Evolutionary conservation across 2,888 invertebrate species (phyloP), one percentile per base, ranked within the genome.

Genomic region (Athalia rosae): DNA sequence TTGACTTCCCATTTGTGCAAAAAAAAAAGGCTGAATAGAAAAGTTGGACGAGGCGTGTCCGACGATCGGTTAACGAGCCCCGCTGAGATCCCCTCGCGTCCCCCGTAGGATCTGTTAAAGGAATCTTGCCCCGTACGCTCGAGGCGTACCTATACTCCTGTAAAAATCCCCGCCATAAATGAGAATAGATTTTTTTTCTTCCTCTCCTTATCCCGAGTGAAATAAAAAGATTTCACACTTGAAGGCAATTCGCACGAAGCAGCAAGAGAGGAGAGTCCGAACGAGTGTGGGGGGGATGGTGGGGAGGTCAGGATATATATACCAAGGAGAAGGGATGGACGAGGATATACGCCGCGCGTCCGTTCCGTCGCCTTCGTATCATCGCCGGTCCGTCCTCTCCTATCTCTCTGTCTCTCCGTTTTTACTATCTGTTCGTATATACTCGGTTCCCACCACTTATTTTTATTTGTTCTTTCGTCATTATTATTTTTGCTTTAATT

Each of bases 271-370:
- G 9, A 15, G 61, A 15, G 28, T n/a, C 13, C 43, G 13, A 45
- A 3, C 11, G 67, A 28, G 67, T 45, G 58, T 58, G 71, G 71
- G 71, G 71, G 71, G 45, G 28, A 50, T 13, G 71, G 71, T 61
- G 74, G 74, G 74, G 74, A 56, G 45, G 61, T 15, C 4, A 15
- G 7, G n/a, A 50, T 74, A 74, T 61, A 74, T 61, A 74, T 74
- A 48, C 45, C 74, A 0, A 61, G 50, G 74, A 62, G 74, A 74
- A 62, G 61, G 74, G 74, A 74, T 74, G 74, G 8, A 59, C 74
- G 41, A 61, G 74, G 74, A 59, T 62, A 74, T 61, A 74, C 74
- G 15, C 61, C 48, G 59, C 48, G 61, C 41, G 74, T 56, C 43
- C 48, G 74, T 61, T 59, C 11, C 48, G 61, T 62, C 15, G 74